These are phyloP conservation scores for Rousettus leschenaultii DNA, from an alignment of 2,113 vertebrate species.

Conservation along the genomic window DNA sequence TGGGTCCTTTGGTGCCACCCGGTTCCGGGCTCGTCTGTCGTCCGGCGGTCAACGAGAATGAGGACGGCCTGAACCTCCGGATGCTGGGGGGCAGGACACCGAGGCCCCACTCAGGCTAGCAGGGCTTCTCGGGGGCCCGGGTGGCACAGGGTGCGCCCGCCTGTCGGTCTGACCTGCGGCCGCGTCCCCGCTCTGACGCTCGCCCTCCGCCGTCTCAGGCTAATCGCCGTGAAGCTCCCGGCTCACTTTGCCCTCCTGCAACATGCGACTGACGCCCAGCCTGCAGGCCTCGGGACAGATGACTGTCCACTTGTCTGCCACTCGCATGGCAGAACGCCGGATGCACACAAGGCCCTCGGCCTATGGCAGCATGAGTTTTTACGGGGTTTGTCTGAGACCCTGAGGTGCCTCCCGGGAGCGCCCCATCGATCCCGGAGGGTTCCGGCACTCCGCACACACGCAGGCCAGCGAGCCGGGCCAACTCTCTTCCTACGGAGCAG, in stretches of 20 bases:
- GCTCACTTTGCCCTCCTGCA: background rate
- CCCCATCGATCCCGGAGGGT: background rate
- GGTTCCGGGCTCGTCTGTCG: background rate
- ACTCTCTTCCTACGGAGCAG: background rate
- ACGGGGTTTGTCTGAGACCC: too few relatives aligned
- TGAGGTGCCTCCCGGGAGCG: too few relatives aligned
- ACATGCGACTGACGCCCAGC: background rate
- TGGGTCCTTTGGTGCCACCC: rapidly evolving
- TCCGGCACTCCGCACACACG: background rate
- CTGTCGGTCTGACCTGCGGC: background rate
- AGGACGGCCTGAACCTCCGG: background rate
- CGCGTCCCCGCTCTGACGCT: background rate
- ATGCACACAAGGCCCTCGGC: background rate
- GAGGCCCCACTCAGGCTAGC: background rate
- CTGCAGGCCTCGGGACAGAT: background rate
- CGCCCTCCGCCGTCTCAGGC: background rate
- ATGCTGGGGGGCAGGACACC: background rate
- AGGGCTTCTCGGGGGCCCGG: background rate
- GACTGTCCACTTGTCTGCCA: background rate
- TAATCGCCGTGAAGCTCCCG: background rate
- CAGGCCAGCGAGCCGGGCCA: background rate
- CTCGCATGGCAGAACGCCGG: background rate
- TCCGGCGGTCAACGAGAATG: background rate
- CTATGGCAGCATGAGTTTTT: background rate
- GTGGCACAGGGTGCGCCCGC: background rate